Conservation (phyloP, 2,888 invertebrate genomes). For the Strigamia transsilvanica region DNA sequence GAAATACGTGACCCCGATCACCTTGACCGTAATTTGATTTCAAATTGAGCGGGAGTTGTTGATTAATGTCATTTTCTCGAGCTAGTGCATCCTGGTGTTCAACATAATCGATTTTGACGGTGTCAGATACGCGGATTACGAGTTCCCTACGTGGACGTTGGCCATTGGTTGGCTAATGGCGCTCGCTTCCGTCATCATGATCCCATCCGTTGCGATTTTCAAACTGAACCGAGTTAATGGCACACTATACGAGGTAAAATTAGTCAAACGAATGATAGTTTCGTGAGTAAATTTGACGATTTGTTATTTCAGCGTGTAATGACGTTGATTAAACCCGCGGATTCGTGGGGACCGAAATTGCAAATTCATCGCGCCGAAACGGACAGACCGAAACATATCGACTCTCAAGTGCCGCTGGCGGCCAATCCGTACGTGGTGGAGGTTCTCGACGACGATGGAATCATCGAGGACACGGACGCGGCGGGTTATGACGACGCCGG, state of each 20-base stretch:
- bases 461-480: not conserved
- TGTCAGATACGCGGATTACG: slow-evolving; percentile 72
- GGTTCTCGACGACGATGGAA: slow-evolving; percentile 53
- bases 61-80: too few relatives aligned
- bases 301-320: slow-evolving; percentile 60
- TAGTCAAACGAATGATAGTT: too few relatives aligned
- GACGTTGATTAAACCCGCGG: slow-evolving; percentile 60
- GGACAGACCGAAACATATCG: slow-evolving; percentile 60
- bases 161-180: slow-evolving; percentile 77
- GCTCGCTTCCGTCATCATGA: slow-evolving; percentile 73
- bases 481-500: slow-evolving; percentile 40
- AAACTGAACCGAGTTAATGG: slow-evolving; percentile 61
- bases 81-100: slow-evolving; percentile 76
- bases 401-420: slow-evolving; percentile 58
- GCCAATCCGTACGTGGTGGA: slow-evolving; percentile 53
- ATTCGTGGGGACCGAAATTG: slow-evolving; percentile 63
- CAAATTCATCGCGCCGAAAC: slow-evolving; percentile 59
- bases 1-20: slow-evolving; percentile 75
- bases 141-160: slow-evolving; percentile 78
- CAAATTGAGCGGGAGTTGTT: slow-evolving; percentile 61
- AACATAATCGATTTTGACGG: slow-evolving; percentile 74
- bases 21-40: slow-evolving; percentile 71
- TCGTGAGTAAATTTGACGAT: too few relatives aligned
- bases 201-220: slow-evolving; percentile 72
- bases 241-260: slow-evolving; percentile 40